Conservation (phyloP, 2,113 vertebrate species). For the Saccopteryx leptura region DNA sequence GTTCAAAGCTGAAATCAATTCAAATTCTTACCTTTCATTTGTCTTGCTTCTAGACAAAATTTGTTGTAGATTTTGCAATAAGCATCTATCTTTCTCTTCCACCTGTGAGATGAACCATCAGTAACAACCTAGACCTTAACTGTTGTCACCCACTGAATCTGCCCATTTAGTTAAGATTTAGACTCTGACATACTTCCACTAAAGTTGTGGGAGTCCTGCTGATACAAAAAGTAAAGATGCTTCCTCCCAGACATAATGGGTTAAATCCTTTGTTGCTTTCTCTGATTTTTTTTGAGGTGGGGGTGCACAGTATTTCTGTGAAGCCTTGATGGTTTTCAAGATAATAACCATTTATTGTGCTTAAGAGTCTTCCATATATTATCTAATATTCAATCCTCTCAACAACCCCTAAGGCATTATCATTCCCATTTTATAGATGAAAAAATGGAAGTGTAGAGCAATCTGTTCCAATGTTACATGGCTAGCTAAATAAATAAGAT, state of each 20-base stretch:
- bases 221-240: conserved; percentile 6
- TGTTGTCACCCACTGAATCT: not conserved
- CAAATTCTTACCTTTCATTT: conserved; percentile 56
- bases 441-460: conserved; percentile 13
- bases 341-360: not conserved
- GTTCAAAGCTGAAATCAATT: conserved; percentile 39
- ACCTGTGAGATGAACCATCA: conserved; percentile 42
- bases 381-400: conserved; percentile 14
- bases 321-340: not conserved
- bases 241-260: not conserved
- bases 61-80: conserved; percentile 31
- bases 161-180: not conserved
- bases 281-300: not conserved
- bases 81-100: not conserved
- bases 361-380: conserved; percentile 33
- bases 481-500: conserved; percentile 39
- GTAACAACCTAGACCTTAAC: not conserved
- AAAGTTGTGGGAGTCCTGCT: not conserved
- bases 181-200: not conserved
- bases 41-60: conserved; percentile 35
- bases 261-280: not conserved
- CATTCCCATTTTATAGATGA: conserved; percentile 34
- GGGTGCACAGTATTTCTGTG: not conserved
- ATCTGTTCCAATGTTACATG: not conserved
- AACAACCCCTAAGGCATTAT: not conserved